Evolutionary conservation across 1,140 invertebrate genomes (phyloP).

Genomic region (Drosophila lacertosa): DNA sequence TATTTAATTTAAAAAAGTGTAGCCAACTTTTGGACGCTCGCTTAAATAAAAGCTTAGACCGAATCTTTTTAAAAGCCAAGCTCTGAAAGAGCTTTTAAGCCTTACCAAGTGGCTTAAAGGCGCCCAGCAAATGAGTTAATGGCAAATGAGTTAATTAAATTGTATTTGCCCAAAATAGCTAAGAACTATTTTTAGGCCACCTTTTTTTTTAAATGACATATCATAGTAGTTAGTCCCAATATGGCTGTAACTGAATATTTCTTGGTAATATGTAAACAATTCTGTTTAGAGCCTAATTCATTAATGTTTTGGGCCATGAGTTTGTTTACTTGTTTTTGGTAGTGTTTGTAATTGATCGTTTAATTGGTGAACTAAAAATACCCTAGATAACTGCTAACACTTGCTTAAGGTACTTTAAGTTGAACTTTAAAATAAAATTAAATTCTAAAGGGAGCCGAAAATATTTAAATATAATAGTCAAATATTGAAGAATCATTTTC

Average conservation of each 20-base stretch:
- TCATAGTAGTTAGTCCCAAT: background rate
- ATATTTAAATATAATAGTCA: too few species aligned
- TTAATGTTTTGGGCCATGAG: background rate
- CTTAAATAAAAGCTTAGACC: background rate
- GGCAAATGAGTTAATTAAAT: constrained; percentile 8
- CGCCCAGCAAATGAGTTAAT: background rate
- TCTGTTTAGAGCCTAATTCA: background rate
- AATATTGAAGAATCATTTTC: too few species aligned
- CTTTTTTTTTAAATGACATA: constrained; percentile 2
- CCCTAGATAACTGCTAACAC: too few species aligned
- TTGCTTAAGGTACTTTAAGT: too few species aligned
- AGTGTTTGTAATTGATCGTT: background rate
- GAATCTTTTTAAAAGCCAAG: constrained; percentile 6
- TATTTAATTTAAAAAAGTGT: too few species aligned
- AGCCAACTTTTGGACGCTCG: constrained; percentile 3
- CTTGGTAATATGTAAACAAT: constrained; percentile 31
- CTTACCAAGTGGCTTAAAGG: background rate
- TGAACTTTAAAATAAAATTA: too few species aligned
- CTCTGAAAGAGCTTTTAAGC: constrained; percentile 26
- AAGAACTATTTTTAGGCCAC: background rate
- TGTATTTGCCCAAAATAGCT: constrained; percentile 13
- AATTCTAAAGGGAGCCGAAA: too few species aligned
- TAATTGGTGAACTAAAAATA: too few species aligned
- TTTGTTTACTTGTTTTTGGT: background rate
- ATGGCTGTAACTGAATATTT: constrained; percentile 1